Evolutionary conservation across 2,888 invertebrate genomes (phyloP), one percentile per base, ranked within the genome.

Genomic region (Ceraclea dissimilis): DNA sequence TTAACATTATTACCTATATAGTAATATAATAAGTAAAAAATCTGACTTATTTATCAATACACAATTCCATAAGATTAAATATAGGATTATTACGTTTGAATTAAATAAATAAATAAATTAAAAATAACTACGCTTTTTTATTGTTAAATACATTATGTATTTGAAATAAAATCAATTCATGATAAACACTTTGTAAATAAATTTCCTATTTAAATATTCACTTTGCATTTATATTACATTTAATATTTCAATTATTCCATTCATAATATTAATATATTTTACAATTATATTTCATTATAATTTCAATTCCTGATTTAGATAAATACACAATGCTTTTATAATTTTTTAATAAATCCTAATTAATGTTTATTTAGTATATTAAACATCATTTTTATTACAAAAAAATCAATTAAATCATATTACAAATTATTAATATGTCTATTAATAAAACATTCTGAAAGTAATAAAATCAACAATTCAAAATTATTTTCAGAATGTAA

Each of bases 231-330:
- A n/a, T n/a, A n/a, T n/a, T n/a, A n/a, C n/a, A 39, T 39, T n/a
- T n/a, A 39, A 39, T 39, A 8, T 8, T 4, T 33, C 16, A 48
- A 58, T 31, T 55, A 19, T 51, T 51, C 22, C 51, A 58, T 48
- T 8, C 16, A 26, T 26, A 54, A 51, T 53, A 51, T 56, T 50
- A 51, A 53, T 51, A 55, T 8, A 47, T 49, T 39, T 22, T 49
- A 33, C 20, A 2, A 8, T 50, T 56, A 59, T 46, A 18, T 31
- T 39, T 18, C 20, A 51, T 59, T 55, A 56, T 57, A 58, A 60
- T 55, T 57, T 61, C 61, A 61, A 61, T 61, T 61, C 61, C 61
- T 61, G 61, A 56, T 61, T 56, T 56, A 61, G 61, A 61, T 61
- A 61, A 39, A 39, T 39, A 39, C 16, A 39, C 13, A n/a, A 59